Conservation (phyloP, 2,888 invertebrate genomes). For the Apodemia duryi region DNA sequence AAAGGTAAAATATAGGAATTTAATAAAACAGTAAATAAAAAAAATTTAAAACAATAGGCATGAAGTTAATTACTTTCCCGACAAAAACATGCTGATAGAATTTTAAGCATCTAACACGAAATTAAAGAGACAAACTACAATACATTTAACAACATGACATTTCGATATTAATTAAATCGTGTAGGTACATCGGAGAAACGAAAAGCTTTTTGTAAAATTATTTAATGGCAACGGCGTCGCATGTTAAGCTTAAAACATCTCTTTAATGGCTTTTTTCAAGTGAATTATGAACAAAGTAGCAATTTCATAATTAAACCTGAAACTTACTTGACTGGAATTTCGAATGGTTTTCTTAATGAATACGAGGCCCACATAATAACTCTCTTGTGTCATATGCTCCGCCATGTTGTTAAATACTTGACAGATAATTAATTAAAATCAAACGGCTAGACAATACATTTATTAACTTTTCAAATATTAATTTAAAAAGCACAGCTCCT, state of each 20-base stretch:
- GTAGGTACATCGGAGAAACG: conserved; percentile 1
- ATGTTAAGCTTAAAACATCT: conserved; percentile 9
- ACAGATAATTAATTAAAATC: conserved; percentile 8
- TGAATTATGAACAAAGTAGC: conserved; percentile 8
- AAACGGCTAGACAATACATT: conserved; percentile 9
- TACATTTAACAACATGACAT: conserved; percentile 11
- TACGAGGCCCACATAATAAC: conserved; percentile 3
- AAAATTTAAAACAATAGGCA: background rate
- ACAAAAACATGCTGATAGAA: background rate
- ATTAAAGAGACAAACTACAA: background rate
- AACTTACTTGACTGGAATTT: conserved; percentile 16
- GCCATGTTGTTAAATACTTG: conserved; percentile 11
- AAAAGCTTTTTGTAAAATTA: conserved; percentile 15
- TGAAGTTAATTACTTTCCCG: background rate
- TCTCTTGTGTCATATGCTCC: conserved; percentile 6
- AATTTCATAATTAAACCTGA: conserved; percentile 14
- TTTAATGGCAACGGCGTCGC: conserved; percentile 12
- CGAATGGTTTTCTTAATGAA: conserved; percentile 12
- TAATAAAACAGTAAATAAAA: background rate
- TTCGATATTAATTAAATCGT: conserved; percentile 13
- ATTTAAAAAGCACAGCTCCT: conserved; percentile 4
- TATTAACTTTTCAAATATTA: background rate
- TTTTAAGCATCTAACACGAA: background rate
- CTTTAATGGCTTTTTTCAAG: conserved; percentile 14
- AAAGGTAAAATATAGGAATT: too few species aligned